Base-by-base conservation (phyloP, 2,888 invertebrate genomes). In the Chironomus riparius region DNA sequence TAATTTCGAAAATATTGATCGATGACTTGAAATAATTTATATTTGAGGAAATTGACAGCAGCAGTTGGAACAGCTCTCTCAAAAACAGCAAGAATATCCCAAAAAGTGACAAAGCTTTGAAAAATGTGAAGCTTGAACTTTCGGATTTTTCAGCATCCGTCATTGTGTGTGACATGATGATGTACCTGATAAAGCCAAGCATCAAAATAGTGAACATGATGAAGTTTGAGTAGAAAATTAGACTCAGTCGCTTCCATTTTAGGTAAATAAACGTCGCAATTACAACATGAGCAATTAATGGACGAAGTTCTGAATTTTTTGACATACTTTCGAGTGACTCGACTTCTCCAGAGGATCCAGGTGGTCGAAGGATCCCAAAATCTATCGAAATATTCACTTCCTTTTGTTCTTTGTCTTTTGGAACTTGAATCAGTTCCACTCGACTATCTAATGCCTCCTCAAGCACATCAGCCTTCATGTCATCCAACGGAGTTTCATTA, bases 241-340 rank as follows among this genome's bases (percentile, higher is more conserved):
- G 87, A 76, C 91, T 89, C 78, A 94, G 89, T 77, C 90, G 86
- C 82, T 91, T 89, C 93, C 93, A 94, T 82, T 94, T 94, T 77
- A 94, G 85, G 79, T 91, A 90, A 4, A 94, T 83, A 79, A 93
- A 94, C 79, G 92, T 92, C 0, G 92, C 90, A 70, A 93, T 88
- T 0, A 93, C 86, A 0, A 93, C 93, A 84, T 94, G 93, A 79
- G 89, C 91, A 21, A 94, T 82, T 50, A 94, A 84, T 77, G 90
- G 88, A 21, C 88, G 87, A 76, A 92, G 84, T 77, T 91, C 90
- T 78, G 88, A 86, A 61, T 90, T 87, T 79, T 87, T 85, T 73
- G 92, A 89, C 84, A 94, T 90, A 79, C 89, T 91, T 7, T 89
- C 84, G 70, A 94, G 86, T 13, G 92, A 90, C 78, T 91, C 89